A percentile compares a stretch with the other conserved stretches of the same genome.
phyloP scores from a whole-genome alignment of 2,797 vertebrate species.

The Gadopsis marmoratus region DNA sequence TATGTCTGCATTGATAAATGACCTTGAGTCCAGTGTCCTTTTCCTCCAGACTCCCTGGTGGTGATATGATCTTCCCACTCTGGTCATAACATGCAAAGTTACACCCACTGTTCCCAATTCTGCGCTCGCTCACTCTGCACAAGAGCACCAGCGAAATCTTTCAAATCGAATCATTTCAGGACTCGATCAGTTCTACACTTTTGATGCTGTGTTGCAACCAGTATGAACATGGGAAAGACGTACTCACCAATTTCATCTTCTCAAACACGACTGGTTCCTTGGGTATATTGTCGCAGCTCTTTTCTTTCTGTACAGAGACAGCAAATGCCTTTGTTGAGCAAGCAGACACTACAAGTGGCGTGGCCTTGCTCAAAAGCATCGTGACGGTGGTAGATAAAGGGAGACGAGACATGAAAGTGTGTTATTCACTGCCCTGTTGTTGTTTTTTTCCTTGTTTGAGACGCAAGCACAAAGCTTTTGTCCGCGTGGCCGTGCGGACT shows the following conservation, averaged over 20 bases:
- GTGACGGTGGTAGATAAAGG: background rate
- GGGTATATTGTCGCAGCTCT: conserved; percentile 88
- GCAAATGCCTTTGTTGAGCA: conserved; percentile 19
- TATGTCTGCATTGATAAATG: conserved; percentile 9
- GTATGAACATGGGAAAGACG: background rate
- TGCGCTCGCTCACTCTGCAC: too few species aligned
- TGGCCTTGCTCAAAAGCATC: background rate
- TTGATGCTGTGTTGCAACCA: background rate
- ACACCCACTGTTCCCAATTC: background rate
- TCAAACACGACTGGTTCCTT: conserved; percentile 95
- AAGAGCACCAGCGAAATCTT: background rate
- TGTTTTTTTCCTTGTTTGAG: background rate
- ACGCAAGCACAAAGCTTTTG: background rate
- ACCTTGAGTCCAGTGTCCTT: conserved; percentile 13
- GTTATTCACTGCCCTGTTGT: background rate
- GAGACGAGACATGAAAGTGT: background rate
- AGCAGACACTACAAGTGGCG: background rate
- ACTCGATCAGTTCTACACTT: background rate
- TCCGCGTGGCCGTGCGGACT: conserved; percentile 56
- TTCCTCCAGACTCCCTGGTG: conserved; percentile 10
- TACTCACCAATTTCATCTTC: conserved; percentile 96
- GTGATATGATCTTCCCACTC: conserved; percentile 17
- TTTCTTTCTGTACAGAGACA: conserved; percentile 90
- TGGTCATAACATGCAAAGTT: background rate
- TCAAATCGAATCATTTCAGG: background rate